Percentiles rank a stretch among this genome's conserved stretches.
phyloP scores from a whole-genome alignment of 1,140 invertebrate species.

The Caenorhabditis remanei region DNA sequence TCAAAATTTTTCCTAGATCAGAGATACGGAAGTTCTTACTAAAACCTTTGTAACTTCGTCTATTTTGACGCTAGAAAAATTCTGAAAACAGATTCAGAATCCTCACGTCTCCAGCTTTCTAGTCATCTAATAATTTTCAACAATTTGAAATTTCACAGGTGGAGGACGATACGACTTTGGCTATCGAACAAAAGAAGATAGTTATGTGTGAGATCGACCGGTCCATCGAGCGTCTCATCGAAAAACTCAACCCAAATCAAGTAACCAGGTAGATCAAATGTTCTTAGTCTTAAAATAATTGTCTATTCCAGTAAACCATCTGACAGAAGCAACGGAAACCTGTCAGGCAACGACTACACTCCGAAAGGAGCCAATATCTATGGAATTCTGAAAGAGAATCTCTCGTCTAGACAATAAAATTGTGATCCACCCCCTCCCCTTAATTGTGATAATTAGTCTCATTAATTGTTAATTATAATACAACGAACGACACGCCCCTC shows the following conservation, averaged over 20 bases:
- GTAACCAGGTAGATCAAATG: background rate
- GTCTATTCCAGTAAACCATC: background rate
- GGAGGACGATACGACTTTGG: slow-evolving; percentile 52
- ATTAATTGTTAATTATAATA: background rate
- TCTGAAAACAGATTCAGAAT: no score
- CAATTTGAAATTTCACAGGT: slow-evolving; percentile 38
- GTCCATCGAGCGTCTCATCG: slow-evolving; percentile 53
- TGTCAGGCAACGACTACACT: slow-evolving; percentile 46
- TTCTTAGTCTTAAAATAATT: background rate
- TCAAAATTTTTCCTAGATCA: no score
- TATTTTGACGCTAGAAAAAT: no score
- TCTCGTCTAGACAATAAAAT: slow-evolving; percentile 43
- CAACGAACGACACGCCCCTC: background rate
- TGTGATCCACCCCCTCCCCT: background rate
- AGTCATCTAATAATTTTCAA: no score
- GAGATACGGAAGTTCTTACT: no score
- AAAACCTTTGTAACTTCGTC: no score
- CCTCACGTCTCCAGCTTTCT: no score
- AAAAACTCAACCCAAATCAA: slow-evolving; percentile 55
- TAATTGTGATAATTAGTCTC: slow-evolving; percentile 15
- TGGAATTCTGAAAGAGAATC: slow-evolving; percentile 51
- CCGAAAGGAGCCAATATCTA: slow-evolving; percentile 36
- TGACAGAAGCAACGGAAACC: slow-evolving; percentile 49
- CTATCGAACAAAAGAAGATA: slow-evolving; percentile 57
- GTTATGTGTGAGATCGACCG: slow-evolving; percentile 61